A percentile compares a stretch with the other conserved stretches of the same genome.
Conservation (phyloP, 92 coral and sea anemone species). For the Palythoa caribaeorum region DNA sequence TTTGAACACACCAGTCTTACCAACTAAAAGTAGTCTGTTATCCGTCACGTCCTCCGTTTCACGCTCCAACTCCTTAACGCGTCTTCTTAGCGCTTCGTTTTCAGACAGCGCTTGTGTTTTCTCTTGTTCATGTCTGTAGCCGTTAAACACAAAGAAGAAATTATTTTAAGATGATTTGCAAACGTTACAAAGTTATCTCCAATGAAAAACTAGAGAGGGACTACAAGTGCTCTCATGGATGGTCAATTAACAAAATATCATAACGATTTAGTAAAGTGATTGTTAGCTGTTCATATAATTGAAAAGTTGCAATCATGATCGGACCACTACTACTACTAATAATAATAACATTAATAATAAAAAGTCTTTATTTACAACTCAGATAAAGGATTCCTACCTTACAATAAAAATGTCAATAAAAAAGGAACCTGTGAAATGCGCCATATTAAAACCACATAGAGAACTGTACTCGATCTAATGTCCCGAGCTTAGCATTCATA, state of each 20-base stretch:
- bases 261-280: too few species aligned
- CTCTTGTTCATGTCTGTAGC: conserved; percentile 87
- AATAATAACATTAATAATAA: too few species aligned
- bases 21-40: conserved; percentile 87
- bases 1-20: conserved; percentile 52
- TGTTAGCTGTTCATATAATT: too few species aligned
- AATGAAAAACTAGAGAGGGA: background rate
- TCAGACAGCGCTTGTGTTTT: conserved; percentile 80
- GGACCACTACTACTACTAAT: too few species aligned
- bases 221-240: background rate
- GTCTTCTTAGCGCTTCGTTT: conserved; percentile 82
- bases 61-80: conserved; percentile 76
- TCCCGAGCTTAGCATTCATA: too few species aligned
- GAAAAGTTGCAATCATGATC: too few species aligned
- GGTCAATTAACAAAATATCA: background rate
- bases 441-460: too few species aligned
- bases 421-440: too few species aligned
- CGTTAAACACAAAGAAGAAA: background rate
- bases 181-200: background rate
- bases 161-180: background rate
- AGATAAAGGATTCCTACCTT: too few species aligned
- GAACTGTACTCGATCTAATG: too few species aligned
- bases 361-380: too few species aligned
- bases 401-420: too few species aligned
- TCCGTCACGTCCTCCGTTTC: conserved; percentile 95